These are phyloP conservation scores for Rhea pennata DNA, from an alignment of 2,113 vertebrate species.

Conservation along the genomic window DNA sequence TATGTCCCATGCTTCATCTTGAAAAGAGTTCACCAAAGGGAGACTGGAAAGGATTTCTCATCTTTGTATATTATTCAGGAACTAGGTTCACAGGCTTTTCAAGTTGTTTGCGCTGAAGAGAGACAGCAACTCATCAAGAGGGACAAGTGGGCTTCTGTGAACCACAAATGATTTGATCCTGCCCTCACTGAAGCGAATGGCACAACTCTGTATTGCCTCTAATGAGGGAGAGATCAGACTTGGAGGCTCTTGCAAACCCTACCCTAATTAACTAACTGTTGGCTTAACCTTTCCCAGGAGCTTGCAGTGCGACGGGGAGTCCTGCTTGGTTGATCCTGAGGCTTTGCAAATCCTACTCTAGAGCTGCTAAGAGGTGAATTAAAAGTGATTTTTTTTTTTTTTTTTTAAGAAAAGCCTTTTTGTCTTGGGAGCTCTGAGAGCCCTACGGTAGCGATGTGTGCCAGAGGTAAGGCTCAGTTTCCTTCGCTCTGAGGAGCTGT, in stretches of 20 bases:
- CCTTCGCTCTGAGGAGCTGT: background rate
- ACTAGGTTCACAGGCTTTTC: background rate
- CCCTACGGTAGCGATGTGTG: background rate
- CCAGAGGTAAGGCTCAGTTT: background rate
- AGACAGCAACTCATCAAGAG: background rate
- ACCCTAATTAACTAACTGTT: slow-evolving; percentile 23
- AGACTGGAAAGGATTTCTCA: background rate
- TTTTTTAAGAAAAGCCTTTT: background rate
- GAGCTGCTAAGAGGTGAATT: background rate
- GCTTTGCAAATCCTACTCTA: background rate
- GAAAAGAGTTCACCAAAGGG: background rate
- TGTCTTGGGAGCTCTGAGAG: background rate
- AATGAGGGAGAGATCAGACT: background rate
- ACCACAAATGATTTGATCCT: background rate
- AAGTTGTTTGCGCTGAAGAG: background rate
- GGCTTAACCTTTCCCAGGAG: background rate
- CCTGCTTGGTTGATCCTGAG: background rate
- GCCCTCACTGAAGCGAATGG: background rate
- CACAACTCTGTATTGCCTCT: background rate
- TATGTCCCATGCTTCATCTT: background rate
- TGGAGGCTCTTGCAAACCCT: background rate
- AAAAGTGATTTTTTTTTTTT: background rate
- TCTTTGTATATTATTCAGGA: background rate
- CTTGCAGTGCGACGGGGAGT: background rate
- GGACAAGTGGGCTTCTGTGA: slow-evolving; percentile 2